Base-by-base conservation (phyloP, 2,113 vertebrate genomes). In the Peromyscus californicus region DNA sequence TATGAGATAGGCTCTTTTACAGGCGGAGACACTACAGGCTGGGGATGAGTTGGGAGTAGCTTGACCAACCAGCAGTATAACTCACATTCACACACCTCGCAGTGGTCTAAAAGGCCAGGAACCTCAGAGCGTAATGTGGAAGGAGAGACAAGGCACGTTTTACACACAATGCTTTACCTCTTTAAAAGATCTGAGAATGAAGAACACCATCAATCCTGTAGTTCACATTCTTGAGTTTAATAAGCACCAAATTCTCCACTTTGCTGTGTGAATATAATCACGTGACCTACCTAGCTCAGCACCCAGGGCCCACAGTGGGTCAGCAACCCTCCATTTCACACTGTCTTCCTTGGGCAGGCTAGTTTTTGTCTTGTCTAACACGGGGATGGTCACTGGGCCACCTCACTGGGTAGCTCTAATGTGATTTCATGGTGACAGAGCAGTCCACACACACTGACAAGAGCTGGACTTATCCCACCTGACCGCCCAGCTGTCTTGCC, bases 331-430 rank as follows among this genome's bases (percentile, higher is more conserved):
- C 57, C 24, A n/a, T 22, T 89, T 57, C 4, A 79, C 12, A 91
- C 36, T 48, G 21, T 85, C 59, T n/a, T 92, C 15, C 85, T 29
- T 24, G 2, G 5, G 45, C 65, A 90, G 48, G 26, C 22, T 59
- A 75, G 33, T 45, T 78, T 70, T 7, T 33, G 9, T 51, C 36
- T 54, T 88, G 61, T 86, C 79, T 82, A 3, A 63, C 29, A 26
- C 0, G 0, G 29, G 36, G 42, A 26, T n/a, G 59, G 39, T 8
- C 85, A 36, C 3, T 6, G 0, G 0, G 26, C 17, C 22, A 39
- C 87, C 87, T 76, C 67, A 31, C 31, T 0, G 0, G 36, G n/a
- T 24, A 65, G 63, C 69, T 16, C 31, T 57, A 45, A 65, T 26
- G 16, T 16, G 45, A 36, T 36, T 74, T 70, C 9, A 8, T 7